These are phyloP conservation scores for Phymorhynchus buccinoides DNA, from an alignment of 1,140 invertebrate genomes.

Conservation along the genomic window DNA sequence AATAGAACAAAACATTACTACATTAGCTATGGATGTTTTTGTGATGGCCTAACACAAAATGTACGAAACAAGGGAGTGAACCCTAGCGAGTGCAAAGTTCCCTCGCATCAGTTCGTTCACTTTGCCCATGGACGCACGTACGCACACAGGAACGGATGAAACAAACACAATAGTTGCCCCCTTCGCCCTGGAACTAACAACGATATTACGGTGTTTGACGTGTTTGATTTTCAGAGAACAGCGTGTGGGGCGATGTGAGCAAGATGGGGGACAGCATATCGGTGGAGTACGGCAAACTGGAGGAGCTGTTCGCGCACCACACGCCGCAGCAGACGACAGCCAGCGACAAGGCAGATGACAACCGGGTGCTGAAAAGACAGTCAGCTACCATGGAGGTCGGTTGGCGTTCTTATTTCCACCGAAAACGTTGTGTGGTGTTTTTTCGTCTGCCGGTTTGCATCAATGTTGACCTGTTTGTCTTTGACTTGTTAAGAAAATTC, in stretches of 20 bases:
- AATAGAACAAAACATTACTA: too few species aligned
- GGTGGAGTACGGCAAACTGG: constrained; percentile 73
- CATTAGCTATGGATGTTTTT: too few species aligned
- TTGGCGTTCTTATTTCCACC: background rate
- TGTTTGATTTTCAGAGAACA: constrained; percentile 79
- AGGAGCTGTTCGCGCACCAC: constrained; percentile 66
- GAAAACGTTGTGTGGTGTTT: background rate
- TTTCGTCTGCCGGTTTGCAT: background rate
- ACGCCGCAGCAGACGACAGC: constrained; percentile 6
- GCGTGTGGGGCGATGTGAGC: constrained; percentile 93
- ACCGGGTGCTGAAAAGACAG: constrained; percentile 49
- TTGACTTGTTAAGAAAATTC: too few species aligned
- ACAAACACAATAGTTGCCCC: too few species aligned
- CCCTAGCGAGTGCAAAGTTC: too few species aligned
- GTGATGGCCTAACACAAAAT: too few species aligned
- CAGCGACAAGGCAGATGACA: constrained; percentile 45
- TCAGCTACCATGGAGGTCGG: constrained; percentile 56
- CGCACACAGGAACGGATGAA: too few species aligned
- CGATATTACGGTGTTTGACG: background rate
- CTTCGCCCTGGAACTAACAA: too few species aligned
- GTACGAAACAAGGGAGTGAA: too few species aligned
- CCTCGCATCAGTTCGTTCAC: too few species aligned
- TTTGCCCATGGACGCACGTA: too few species aligned
- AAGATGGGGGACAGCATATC: constrained; percentile 83
- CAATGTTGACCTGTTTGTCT: too few species aligned